These are phyloP conservation scores for Microcebus lehilahytsara DNA, from an alignment of 2,113 vertebrate species.

Conservation along the genomic window DNA sequence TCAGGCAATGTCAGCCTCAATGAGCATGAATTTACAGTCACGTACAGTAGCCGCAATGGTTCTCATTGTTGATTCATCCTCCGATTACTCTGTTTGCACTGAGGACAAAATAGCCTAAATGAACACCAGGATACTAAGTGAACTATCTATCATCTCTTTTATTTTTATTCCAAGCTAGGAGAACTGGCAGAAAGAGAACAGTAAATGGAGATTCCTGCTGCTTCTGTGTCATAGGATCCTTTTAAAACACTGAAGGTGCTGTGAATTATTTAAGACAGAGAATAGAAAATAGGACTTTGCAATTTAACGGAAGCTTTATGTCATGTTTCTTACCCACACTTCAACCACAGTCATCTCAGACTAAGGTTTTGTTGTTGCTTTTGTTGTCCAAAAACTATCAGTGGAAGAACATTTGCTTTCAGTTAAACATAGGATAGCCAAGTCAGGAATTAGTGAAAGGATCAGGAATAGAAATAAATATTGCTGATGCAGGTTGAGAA, in stretches of 20 bases:
- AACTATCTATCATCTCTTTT: constrained; percentile 66
- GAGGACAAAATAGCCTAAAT: constrained; percentile 65
- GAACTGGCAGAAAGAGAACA: constrained; percentile 62
- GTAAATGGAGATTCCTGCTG: constrained; percentile 29
- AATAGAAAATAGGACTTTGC: constrained; percentile 53
- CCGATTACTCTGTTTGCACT: constrained; percentile 58
- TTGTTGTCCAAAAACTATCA: constrained; percentile 26
- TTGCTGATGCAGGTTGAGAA: not conserved
- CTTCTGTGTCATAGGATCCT: constrained; percentile 52
- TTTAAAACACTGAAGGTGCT: constrained; percentile 47
- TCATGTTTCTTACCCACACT: constrained; percentile 9
- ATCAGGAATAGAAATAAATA: not conserved
- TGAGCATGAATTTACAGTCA: constrained; percentile 52
- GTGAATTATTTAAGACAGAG: constrained; percentile 64
- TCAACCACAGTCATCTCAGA: not conserved
- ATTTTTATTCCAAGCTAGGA: constrained; percentile 53
- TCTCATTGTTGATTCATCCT: constrained; percentile 66
- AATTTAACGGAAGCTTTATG: constrained; percentile 44
- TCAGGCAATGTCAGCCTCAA: constrained; percentile 52
- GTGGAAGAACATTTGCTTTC: not conserved
- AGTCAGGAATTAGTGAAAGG: constrained; percentile 4
- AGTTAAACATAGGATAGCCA: not conserved
- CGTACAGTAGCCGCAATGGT: not conserved
- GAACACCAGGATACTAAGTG: constrained; percentile 57
- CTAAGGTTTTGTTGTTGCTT: not conserved